Evolutionary conservation across 2,113 vertebrate genomes (phyloP).

Genomic region (Anolis sagrei): DNA sequence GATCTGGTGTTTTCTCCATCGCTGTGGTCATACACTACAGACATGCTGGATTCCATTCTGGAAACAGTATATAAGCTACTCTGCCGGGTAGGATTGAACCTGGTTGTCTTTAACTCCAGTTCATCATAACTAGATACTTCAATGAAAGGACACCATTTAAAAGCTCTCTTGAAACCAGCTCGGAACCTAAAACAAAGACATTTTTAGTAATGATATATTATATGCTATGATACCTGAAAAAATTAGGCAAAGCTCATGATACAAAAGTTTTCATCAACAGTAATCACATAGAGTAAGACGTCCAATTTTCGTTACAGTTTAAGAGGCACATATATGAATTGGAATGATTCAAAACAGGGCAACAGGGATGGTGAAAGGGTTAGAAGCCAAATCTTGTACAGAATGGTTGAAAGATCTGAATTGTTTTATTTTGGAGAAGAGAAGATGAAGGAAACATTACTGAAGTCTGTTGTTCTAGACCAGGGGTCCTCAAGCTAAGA

Average conservation of each 20-base stretch:
- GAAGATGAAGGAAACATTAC: no score
- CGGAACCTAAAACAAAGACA: constrained; percentile 83
- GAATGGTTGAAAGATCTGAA: neutral
- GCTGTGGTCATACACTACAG: constrained; percentile 77
- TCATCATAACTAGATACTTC: constrained; percentile 90
- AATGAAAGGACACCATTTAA: constrained; percentile 96
- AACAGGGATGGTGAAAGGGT: neutral
- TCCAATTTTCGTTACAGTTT: neutral
- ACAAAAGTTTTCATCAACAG: neutral
- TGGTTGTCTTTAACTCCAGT: constrained; percentile 86
- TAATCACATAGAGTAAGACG: neutral
- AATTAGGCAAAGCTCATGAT: neutral
- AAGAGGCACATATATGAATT: neutral
- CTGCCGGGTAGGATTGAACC: constrained; percentile 85
- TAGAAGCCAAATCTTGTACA: neutral
- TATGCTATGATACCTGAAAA: no score
- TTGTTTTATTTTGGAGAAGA: neutral
- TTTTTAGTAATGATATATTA: no score
- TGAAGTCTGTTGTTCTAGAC: no score
- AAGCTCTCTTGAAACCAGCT: constrained; percentile 92
- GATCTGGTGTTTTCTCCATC: constrained; percentile 67
- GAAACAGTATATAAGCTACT: constrained; percentile 93
- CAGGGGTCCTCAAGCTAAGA: no score
- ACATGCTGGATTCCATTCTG: constrained; percentile 89
- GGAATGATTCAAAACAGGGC: neutral